Base-by-base conservation (phyloP, 2,888 invertebrate genomes). In the Zaprionus lineosus region DNA sequence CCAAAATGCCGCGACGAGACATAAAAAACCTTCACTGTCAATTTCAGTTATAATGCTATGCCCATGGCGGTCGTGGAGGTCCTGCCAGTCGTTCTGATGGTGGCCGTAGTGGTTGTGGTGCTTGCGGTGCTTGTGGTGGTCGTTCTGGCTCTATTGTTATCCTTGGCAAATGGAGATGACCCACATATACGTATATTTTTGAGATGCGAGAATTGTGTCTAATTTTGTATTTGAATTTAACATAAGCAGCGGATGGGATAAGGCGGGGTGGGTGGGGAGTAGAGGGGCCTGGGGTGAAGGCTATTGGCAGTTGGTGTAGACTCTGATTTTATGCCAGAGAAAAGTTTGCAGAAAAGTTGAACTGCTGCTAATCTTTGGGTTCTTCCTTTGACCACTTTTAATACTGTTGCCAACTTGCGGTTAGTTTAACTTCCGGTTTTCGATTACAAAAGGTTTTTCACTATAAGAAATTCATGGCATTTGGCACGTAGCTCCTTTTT, bases 381-480 rank as follows among this genome's bases (percentile, higher is more conserved):
- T 50, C 50, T 61, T 61, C 60, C 36, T 41, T 58, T 50, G 73
- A 47, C 52, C 74, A 41, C 53, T 51, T 21, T 40, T 48, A 12
- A 52, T 60, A 9, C 52, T 41, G 29, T 59, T 59, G 60, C 48
- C 59, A 62, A 62, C 60, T 78, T 78, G 83, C 15, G 85, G 78
- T 62, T 68, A 48, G 63, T 59, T 58, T 56, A 62, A 58, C 85
- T 67, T 82, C 78, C 78, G 79, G 83, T 65, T 85, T 83, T 79
- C 85, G 83, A 85, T 79, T 83, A 62, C 79, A 83, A 63, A 64
- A 67, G 71, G 67, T 58, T 72, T 61, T 67, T 83, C 53, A 59
- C 39, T 64, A 78, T 82, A 78, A 84, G 79, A 78, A 74, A 78
- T 78, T 78, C 85, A 78, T 84, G 83, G 71, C 55, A 63, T 74